A percentile compares a stretch with the other conserved stretches of the same genome.
Conservation (phyloP, 2,888 invertebrate species). For the Toxonevra muliebris region DNA sequence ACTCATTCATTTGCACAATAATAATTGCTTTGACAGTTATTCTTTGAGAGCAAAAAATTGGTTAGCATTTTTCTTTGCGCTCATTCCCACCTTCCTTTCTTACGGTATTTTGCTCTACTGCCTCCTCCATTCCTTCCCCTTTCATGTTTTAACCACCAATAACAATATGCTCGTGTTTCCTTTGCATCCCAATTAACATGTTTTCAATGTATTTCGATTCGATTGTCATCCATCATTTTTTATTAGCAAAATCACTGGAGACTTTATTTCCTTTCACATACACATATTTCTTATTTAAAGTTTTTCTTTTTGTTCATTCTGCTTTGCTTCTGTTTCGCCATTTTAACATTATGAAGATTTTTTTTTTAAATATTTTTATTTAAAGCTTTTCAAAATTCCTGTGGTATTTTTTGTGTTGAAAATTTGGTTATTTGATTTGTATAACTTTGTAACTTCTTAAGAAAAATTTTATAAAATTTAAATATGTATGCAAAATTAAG, state of each 20-base stretch:
- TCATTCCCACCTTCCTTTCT: background rate
- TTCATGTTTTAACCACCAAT: background rate
- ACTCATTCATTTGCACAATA: background rate
- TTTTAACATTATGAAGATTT: too few species aligned
- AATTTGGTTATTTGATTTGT: background rate
- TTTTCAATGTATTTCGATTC: background rate
- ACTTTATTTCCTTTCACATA: background rate
- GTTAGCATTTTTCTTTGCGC: background rate
- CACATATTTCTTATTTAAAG: too few species aligned
- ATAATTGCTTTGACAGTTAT: constrained; percentile 7
- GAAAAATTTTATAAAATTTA: background rate
- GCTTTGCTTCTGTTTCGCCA: too few species aligned
- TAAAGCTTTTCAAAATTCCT: background rate
- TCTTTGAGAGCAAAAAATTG: background rate
- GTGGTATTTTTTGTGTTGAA: background rate
- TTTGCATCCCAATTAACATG: background rate
- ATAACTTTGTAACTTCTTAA: background rate
- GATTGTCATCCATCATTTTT: background rate
- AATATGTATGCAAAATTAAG: background rate
- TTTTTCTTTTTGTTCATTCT: too few species aligned
- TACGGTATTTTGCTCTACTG: background rate
- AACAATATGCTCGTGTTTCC: background rate
- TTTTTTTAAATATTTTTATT: too few species aligned
- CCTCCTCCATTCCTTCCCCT: background rate
- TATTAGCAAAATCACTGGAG: constrained; percentile 2